These are phyloP conservation scores for Phymanthus crucifer DNA, from an alignment of 92 coral and sea anemone genomes.

Conservation along the genomic window DNA sequence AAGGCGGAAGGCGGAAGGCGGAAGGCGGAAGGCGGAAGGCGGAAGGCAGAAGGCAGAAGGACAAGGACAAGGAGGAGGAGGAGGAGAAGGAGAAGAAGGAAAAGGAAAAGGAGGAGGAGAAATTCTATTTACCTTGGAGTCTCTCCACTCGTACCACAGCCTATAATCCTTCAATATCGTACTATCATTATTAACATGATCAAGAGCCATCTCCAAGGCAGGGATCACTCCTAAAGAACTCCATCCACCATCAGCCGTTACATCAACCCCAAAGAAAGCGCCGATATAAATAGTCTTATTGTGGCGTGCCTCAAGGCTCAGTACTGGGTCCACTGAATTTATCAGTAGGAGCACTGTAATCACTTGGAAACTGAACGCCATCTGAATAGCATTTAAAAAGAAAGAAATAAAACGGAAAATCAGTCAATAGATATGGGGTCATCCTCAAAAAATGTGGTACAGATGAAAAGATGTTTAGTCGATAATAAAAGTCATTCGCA, in stretches of 20 bases:
- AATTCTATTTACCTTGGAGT: slow-evolving; percentile 49
- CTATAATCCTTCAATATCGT: slow-evolving; percentile 48
- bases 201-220: slow-evolving; percentile 64
- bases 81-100: neutral
- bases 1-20: too few relatives aligned
- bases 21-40: too few relatives aligned
- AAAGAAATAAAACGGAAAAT: neutral
- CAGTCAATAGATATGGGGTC: neutral
- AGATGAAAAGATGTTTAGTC: neutral
- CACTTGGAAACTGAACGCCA: neutral
- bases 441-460: neutral
- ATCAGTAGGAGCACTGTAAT: neutral
- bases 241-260: slow-evolving; percentile 54
- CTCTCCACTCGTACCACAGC: slow-evolving; percentile 57
- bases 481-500: too few relatives aligned
- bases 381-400: neutral
- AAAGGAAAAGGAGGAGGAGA: neutral
- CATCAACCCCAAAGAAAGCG: slow-evolving; percentile 61
- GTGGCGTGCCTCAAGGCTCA: slow-evolving; percentile 19
- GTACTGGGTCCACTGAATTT: slow-evolving; percentile 12
- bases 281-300: slow-evolving; percentile 54
- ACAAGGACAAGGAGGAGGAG: neutral
- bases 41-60: too few relatives aligned
- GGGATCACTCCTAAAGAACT: slow-evolving; percentile 54
- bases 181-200: slow-evolving; percentile 64